Base-by-base conservation (phyloP, 2,888 invertebrate genomes). In the Drosophila maculinotata region DNA sequence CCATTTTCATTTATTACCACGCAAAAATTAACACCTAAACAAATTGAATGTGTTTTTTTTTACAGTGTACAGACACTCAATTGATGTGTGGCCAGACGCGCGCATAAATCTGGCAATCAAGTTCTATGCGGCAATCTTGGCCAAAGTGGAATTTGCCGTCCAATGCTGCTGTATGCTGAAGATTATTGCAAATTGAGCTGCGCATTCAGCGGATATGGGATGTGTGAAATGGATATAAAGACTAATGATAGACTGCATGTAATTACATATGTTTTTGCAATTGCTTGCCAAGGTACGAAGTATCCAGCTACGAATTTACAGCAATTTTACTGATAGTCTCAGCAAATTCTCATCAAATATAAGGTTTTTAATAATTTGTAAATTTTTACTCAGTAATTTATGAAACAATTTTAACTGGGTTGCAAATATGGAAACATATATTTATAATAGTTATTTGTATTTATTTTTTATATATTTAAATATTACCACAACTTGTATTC, bases 11-110 rank as follows among this genome's bases (percentile, higher is more conserved):
- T 85, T 83, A 79, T 67, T 38, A 49, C 56, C 49, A 42, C 42
- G 69, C 47, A 44, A 56, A 64, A 88, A 73, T 80, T 88, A 79
- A 38, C 88, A 74, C 65, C 54, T 28, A 30, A 31, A 28, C 28
- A 9, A 20, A 51, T 38, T 30, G n/a, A 1, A 9, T 17, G 2
- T 25, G n/a, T 17, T 31, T 17, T 66, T 53, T 68, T n/a, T 31
- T 36, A 12, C 65, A 75, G 86, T 60, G 66, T 64, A 64, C 17
- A 12, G 23, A 14, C 28, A n/a, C 7, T n/a, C 23, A 45, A 51
- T 38, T 48, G 33, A 35, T 45, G 54, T 33, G 25, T 33, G 20
- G 30, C 42, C n/a, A 26, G 28, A 48, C 30, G 30, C 10, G 60
- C 42, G 63, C 65, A 71, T 63, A 60, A 60, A 58, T 58, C 36